Evolutionary conservation across 1,140 invertebrate genomes (phyloP).

Genomic region (Micrasema minimum): DNA sequence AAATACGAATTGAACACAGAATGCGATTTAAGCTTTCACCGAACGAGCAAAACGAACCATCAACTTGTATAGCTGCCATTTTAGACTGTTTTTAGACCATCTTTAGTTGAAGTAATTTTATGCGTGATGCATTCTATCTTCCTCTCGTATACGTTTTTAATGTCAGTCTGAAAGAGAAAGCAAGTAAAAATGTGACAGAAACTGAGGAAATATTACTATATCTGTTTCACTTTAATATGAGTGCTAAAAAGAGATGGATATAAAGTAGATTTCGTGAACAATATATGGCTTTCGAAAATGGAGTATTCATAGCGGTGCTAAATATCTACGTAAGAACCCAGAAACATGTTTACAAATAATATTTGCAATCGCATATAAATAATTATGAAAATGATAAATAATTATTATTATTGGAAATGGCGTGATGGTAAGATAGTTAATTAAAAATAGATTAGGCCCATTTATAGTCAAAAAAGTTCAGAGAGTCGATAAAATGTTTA

Average conservation of each 20-base stretch:
- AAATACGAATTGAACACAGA: constrained; percentile 34
- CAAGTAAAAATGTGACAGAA: constrained; percentile 27
- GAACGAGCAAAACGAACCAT: constrained; percentile 33
- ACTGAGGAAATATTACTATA: constrained; percentile 16
- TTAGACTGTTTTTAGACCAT: constrained; percentile 38
- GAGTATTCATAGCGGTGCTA: neutral
- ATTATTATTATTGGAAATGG: too few relatives aligned
- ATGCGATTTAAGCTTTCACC: constrained; percentile 41
- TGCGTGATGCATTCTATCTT: constrained; percentile 25
- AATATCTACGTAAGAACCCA: too few relatives aligned
- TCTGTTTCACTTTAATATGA: neutral
- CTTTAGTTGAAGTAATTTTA: constrained; percentile 32
- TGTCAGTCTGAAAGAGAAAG: constrained; percentile 27
- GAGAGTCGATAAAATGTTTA: too few relatives aligned
- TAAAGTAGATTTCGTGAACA: neutral
- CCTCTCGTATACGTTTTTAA: neutral
- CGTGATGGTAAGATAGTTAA: too few relatives aligned
- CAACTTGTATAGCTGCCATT: constrained; percentile 39
- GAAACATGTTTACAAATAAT: too few relatives aligned
- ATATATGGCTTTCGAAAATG: neutral
- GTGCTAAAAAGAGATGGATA: constrained; percentile 7
- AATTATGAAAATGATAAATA: too few relatives aligned
- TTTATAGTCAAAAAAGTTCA: too few relatives aligned
- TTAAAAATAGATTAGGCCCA: too few relatives aligned
- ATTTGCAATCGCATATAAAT: too few relatives aligned